A percentile compares a stretch with the other conserved stretches of the same genome.
Evolutionary conservation across 2,797 vertebrate genomes (phyloP).

Genomic region (Leuciscus waleckii): DNA sequence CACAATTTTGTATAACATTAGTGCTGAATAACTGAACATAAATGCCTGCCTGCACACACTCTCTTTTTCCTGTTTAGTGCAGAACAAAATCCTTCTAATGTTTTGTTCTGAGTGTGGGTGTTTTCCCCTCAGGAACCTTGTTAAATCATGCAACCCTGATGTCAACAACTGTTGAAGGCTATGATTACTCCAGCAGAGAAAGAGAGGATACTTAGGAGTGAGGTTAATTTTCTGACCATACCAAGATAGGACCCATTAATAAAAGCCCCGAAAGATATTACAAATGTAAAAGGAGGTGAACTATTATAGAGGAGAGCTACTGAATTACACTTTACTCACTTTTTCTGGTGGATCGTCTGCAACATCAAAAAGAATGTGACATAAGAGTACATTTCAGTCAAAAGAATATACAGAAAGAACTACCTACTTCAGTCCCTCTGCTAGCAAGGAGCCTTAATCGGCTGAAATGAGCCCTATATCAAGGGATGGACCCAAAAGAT

Average conservation of each 20-base stretch:
- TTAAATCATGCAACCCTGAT: background rate
- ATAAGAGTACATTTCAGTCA: constrained; percentile 61
- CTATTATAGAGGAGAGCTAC: background rate
- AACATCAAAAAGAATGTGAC: constrained; percentile 29
- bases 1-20: background rate
- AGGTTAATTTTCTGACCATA: background rate
- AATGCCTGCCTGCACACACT: background rate
- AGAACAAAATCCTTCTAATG: background rate
- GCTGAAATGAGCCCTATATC: constrained; percentile 79
- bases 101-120: background rate
- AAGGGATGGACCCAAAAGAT: constrained; percentile 75
- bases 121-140: background rate
- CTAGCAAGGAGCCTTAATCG: constrained; percentile 78
- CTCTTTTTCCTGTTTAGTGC: background rate
- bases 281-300: background rate
- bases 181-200: background rate
- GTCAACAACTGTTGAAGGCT: background rate
- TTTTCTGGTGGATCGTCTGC: background rate
- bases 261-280: background rate
- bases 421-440: constrained; percentile 77
- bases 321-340: constrained; percentile 18
- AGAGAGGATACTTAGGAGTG: background rate
- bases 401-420: constrained; percentile 74
- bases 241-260: background rate
- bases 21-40: background rate